A percentile compares a stretch with the other conserved stretches of the same genome.
phyloP scores from a whole-genome alignment of 2,113 vertebrate species.

The Indicator indicator region DNA sequence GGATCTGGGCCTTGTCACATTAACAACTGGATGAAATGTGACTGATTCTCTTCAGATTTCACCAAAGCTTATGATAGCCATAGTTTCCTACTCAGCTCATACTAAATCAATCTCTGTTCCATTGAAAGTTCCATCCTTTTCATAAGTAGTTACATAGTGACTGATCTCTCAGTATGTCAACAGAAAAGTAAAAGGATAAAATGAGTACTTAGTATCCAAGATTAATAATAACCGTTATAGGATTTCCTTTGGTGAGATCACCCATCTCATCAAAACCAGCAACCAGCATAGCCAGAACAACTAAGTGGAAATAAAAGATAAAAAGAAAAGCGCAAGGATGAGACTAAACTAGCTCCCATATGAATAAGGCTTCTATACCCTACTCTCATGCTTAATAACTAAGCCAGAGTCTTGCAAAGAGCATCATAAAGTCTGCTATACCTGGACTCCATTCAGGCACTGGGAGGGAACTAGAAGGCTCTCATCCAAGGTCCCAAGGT shows the following conservation, averaged over 20 bases:
- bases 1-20: conserved; percentile 30
- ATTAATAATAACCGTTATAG: neutral
- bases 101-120: neutral
- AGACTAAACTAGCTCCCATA: neutral
- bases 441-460: neutral
- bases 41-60: conserved; percentile 41
- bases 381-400: accelerated
- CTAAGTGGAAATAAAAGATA: neutral
- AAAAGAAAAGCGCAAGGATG: neutral
- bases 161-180: neutral
- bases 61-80: neutral
- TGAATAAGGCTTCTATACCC: neutral
- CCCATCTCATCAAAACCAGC: neutral
- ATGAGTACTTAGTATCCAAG: neutral
- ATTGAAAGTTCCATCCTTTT: neutral
- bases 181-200: neutral
- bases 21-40: conserved; percentile 43
- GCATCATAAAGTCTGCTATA: neutral
- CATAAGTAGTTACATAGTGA: neutral
- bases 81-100: neutral
- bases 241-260: conserved; percentile 30
- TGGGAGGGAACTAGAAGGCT: neutral
- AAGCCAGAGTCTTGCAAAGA: neutral
- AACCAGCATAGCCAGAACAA: neutral
- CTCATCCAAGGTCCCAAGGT: neutral